A percentile compares a stretch with the other conserved stretches of the same genome.
phyloP scores from a whole-genome alignment of 2,888 invertebrate species.

The Lamellibrachia columna region DNA sequence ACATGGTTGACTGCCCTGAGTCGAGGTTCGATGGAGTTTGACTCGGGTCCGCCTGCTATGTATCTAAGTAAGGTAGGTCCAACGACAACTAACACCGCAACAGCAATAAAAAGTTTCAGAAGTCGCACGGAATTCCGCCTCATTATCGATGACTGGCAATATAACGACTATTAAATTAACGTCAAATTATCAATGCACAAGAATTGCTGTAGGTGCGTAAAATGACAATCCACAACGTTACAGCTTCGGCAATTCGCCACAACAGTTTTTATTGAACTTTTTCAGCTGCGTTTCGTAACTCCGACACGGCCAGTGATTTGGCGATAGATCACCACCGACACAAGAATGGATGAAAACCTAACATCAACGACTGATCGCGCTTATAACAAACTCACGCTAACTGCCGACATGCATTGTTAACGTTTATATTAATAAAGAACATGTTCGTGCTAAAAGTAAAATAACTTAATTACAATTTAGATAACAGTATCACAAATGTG shows the following conservation, averaged over 20 bases:
- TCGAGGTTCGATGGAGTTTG: neutral
- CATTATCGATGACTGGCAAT: neutral
- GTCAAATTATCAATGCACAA: neutral
- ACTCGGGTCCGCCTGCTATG: neutral
- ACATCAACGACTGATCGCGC: neutral
- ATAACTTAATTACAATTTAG: neutral
- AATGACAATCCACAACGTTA: neutral
- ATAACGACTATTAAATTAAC: neutral
- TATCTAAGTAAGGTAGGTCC: neutral
- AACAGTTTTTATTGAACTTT: neutral
- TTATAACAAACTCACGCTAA: neutral
- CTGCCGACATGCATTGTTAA: neutral
- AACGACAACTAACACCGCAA: neutral
- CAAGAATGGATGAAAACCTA: neutral
- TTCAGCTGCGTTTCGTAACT: slow-evolving; percentile 1
- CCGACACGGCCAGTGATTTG: neutral
- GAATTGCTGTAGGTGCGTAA: neutral
- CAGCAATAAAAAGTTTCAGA: neutral
- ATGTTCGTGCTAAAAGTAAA: neutral
- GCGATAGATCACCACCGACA: neutral
- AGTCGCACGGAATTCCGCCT: neutral
- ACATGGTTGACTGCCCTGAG: neutral
- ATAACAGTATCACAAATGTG: neutral
- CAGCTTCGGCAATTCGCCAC: neutral
- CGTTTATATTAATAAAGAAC: neutral